Evolutionary conservation across 2,888 invertebrate genomes (phyloP).

Genomic region (Diabrotica balteata): DNA sequence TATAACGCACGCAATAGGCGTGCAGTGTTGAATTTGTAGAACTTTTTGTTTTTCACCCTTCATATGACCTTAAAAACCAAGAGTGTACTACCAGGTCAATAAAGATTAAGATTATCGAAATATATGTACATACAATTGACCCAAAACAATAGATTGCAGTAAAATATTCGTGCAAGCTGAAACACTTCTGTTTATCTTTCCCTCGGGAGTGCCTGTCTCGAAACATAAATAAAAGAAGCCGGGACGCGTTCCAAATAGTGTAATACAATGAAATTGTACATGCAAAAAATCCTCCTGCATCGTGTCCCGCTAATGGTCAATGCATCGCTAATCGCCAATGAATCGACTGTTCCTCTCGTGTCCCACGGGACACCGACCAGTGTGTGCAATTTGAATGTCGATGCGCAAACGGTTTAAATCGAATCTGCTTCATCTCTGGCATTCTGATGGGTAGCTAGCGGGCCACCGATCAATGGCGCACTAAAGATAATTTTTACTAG

Average conservation of each 20-base stretch:
- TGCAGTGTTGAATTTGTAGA: no score
- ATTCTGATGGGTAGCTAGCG: slow-evolving; percentile 34
- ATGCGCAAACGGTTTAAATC: slow-evolving; percentile 56
- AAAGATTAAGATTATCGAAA: no score
- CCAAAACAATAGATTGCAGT: no score
- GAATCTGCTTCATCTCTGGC: slow-evolving; percentile 56
- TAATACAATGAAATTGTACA: not conserved
- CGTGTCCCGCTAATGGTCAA: slow-evolving; percentile 30
- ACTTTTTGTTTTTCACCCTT: no score
- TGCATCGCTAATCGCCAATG: slow-evolving; percentile 45
- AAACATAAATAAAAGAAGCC: no score
- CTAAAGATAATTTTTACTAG: not conserved
- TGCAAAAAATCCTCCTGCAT: slow-evolving; percentile 2
- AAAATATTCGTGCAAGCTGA: no score
- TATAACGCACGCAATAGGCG: no score
- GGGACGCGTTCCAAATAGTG: not conserved
- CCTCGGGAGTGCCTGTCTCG: no score
- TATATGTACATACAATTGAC: no score
- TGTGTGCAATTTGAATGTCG: slow-evolving; percentile 55
- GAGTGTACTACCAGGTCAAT: no score
- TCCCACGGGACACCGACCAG: slow-evolving; percentile 43
- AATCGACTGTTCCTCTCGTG: slow-evolving; percentile 29
- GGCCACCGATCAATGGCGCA: not conserved
- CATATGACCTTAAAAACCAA: no score
- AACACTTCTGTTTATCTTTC: no score